phyloP scores from a whole-genome alignment of 2,888 invertebrate species.

The Conchocele bisecta region DNA sequence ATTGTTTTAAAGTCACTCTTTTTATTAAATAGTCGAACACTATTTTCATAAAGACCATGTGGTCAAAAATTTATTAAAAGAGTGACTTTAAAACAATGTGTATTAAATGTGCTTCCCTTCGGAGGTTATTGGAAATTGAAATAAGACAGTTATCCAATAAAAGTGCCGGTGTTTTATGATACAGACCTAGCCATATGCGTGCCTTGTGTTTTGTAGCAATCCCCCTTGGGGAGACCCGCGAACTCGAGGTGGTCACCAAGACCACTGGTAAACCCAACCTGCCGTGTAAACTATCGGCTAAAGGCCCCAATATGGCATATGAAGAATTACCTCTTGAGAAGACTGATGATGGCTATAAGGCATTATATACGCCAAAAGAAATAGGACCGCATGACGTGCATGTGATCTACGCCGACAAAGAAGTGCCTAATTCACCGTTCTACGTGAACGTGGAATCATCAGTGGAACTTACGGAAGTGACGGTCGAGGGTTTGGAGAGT shows the following conservation, averaged over 20 bases:
- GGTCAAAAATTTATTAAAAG: no score
- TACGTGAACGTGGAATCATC: slow-evolving; percentile 73
- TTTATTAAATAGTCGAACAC: no score
- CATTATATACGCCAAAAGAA: slow-evolving; percentile 79
- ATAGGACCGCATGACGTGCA: slow-evolving; percentile 82
- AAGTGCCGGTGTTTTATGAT: no score
- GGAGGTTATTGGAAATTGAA: no score
- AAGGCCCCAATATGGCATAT: slow-evolving; percentile 81
- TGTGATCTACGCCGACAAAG: slow-evolving; percentile 79
- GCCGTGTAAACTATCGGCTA: slow-evolving; percentile 69
- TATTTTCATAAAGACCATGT: no score
- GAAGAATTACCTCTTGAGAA: slow-evolving; percentile 91
- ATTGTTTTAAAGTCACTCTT: no score
- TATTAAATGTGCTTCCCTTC: no score
- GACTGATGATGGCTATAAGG: slow-evolving; percentile 84
- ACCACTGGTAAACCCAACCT: slow-evolving; percentile 62
- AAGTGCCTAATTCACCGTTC: slow-evolving; percentile 81
- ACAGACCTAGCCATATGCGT: no score
- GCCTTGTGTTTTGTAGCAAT: slow-evolving; percentile 43
- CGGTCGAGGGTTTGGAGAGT: slow-evolving; percentile 60
- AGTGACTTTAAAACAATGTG: no score
- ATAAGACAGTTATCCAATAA: no score
- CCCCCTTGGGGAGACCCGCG: slow-evolving; percentile 55
- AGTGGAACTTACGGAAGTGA: slow-evolving; percentile 78
- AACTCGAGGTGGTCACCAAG: slow-evolving; percentile 44